Base-by-base conservation (phyloP, 2,797 vertebrate species). In the Hipposideros larvatus region DNA sequence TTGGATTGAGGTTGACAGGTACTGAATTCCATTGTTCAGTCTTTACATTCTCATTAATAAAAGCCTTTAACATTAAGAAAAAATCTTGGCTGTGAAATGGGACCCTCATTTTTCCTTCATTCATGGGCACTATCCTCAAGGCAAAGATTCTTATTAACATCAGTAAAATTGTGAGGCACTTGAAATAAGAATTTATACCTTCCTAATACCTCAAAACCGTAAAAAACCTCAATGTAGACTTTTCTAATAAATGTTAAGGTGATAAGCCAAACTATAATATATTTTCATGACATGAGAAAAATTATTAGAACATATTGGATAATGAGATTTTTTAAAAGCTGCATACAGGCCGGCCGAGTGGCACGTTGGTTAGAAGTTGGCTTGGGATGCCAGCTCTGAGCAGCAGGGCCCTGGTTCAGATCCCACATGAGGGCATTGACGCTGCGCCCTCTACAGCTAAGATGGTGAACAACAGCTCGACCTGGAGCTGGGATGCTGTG, bases 231-330 rank as follows among this genome's bases (percentile, higher is more conserved):
- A 75, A 34, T 31, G 16, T 2, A 37, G n/a, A n/a, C 24, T 61
- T 86, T 77, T 89, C 83, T 91, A 28, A 37, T 26, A 94, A 66
- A 71, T 94, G 53, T 26, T 48, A 83, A 77, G 24, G 68, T n/a
- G 31, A n/a, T 66, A 51, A 28, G 26, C 37, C 43, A 83, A 87
- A 73, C 11, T 21, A 79, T 37, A 37, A 37, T 37, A 37, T 55
- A 37, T 48, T 83, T 84, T 95, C n/a, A 55, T 55, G 48, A 41
- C 11, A 85, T 11, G 10, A 51, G 26, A 24, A 37, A 74, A 73
- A 61, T 74, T 87, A 55, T 55, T 87, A 41, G 31, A n/a, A 51
- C 73, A 87, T 21, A n/a, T 21, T 11, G 34, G 46, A 15, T 55
- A 46, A 26, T 22, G 57, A 37, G 24, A 65, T 28, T 77, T 63